Percentiles rank a stretch among this genome's conserved stretches.
Evolutionary conservation across 2,797 vertebrate species (phyloP).

Genomic region (Anguilla pacifica): DNA sequence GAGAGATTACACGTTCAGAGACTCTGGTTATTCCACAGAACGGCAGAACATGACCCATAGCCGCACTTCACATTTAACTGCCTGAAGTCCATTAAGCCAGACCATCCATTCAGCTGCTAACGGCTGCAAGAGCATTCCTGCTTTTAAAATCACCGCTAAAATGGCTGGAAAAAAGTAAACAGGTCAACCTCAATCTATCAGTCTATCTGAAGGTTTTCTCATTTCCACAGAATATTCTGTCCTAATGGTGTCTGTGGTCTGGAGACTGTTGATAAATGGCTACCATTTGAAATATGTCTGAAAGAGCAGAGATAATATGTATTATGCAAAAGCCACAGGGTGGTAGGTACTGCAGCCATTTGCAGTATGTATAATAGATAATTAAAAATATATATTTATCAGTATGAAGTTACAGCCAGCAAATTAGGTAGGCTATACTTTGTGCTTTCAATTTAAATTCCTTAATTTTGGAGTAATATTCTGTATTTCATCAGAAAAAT

Average conservation of each 20-base stretch:
- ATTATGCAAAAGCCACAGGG: not conserved
- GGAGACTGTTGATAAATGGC: not conserved
- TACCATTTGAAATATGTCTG: not conserved
- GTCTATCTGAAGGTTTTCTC: not conserved
- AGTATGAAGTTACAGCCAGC: not conserved
- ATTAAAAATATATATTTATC: no score
- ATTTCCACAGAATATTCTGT: not conserved
- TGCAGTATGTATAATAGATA: not conserved
- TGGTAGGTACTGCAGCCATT: not conserved
- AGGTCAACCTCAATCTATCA: not conserved
- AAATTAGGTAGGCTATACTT: not conserved
- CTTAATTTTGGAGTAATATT: not conserved
- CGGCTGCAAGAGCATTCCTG: not conserved
- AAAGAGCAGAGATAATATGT: not conserved
- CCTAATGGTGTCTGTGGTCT: conserved; percentile 5
- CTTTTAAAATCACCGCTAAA: not conserved
- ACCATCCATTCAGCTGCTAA: not conserved
- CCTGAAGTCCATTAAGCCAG: not conserved
- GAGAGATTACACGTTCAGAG: not conserved
- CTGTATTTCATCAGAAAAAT: not conserved
- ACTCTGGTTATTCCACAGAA: not conserved
- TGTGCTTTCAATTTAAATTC: not conserved
- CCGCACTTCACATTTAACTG: not conserved
- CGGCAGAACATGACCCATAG: not conserved
- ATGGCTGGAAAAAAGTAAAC: not conserved